Percentiles rank a stretch among this genome's conserved stretches.
Conservation (phyloP, 1,140 invertebrate genomes). For the Pemphigus obesinymphae region DNA sequence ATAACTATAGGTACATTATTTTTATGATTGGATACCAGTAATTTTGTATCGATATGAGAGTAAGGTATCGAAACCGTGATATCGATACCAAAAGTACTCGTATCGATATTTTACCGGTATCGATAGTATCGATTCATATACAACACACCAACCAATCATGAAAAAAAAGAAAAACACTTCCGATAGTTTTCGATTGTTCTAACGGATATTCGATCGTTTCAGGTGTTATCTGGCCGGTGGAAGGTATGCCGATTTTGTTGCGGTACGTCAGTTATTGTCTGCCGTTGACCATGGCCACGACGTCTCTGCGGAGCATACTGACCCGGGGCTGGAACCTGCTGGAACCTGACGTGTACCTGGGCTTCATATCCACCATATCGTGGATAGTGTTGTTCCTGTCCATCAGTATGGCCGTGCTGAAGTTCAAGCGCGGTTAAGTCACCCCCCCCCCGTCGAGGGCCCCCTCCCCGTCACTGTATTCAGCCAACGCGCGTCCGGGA, state of each 20-base stretch:
- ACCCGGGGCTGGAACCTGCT: conserved; percentile 80
- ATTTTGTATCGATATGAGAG: too few relatives aligned
- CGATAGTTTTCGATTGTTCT: too few relatives aligned
- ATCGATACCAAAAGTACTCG: too few relatives aligned
- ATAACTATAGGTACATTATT: too few relatives aligned
- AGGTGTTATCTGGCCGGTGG: conserved; percentile 75
- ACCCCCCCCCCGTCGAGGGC: neutral
- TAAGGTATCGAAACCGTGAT: too few relatives aligned
- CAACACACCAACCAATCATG: too few relatives aligned
- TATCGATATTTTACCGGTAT: too few relatives aligned
- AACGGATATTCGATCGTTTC: conserved; percentile 13
- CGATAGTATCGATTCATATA: too few relatives aligned
- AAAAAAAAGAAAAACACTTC: too few relatives aligned
- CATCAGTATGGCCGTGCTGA: conserved; percentile 70
- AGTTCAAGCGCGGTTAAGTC: conserved; percentile 73
- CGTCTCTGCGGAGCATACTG: conserved; percentile 79
- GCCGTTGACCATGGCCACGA: conserved; percentile 89
- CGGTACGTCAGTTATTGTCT: conserved; percentile 73
- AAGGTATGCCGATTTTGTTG: conserved; percentile 67
- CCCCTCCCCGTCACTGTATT: neutral
- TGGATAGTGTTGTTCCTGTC: conserved; percentile 83
- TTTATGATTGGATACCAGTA: too few relatives aligned
- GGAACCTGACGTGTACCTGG: conserved; percentile 73
- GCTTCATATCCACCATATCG: conserved; percentile 73
- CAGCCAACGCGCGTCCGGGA: neutral